Percentiles rank a stretch among this genome's conserved stretches.
phyloP scores from a whole-genome alignment of 2,113 vertebrate genomes.

The Pelobates fuscus region DNA sequence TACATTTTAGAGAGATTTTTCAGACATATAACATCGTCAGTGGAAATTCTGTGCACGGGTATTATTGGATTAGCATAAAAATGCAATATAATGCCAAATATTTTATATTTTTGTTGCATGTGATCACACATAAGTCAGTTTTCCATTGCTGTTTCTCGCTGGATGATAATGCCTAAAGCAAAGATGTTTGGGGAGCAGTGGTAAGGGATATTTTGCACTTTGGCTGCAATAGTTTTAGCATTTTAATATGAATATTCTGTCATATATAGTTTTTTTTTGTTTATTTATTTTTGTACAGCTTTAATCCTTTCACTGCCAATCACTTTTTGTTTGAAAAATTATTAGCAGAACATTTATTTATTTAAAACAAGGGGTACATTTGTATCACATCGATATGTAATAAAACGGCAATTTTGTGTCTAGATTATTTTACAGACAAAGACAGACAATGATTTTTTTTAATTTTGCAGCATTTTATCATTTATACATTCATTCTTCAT shows the following conservation, averaged over 20 bases:
- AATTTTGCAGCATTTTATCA: no score
- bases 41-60: slow-evolving; percentile 22
- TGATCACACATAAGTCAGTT: slow-evolving; percentile 25
- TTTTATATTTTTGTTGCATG: slow-evolving; percentile 19
- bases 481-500: no score
- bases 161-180: slow-evolving; percentile 31
- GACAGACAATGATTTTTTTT: no score
- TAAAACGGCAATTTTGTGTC: no score
- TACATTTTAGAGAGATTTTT: slow-evolving; percentile 36
- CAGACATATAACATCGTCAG: slow-evolving; percentile 32
- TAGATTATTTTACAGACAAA: no score
- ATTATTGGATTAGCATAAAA: slow-evolving; percentile 43
- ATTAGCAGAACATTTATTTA: no score
- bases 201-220: slow-evolving; percentile 28
- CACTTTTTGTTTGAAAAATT: no score
- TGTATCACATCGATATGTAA: no score
- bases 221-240: slow-evolving; percentile 3
- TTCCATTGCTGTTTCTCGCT: slow-evolving; percentile 31
- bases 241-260: slow-evolving; percentile 30
- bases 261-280: slow-evolving; percentile 15
- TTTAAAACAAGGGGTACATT: no score
- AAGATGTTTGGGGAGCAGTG: slow-evolving; percentile 27
- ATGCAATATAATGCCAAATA: slow-evolving; percentile 37
- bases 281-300: no score
- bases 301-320: no score